Conservation (phyloP, 2,797 vertebrate species). For the Adelosebastes latens region DNA sequence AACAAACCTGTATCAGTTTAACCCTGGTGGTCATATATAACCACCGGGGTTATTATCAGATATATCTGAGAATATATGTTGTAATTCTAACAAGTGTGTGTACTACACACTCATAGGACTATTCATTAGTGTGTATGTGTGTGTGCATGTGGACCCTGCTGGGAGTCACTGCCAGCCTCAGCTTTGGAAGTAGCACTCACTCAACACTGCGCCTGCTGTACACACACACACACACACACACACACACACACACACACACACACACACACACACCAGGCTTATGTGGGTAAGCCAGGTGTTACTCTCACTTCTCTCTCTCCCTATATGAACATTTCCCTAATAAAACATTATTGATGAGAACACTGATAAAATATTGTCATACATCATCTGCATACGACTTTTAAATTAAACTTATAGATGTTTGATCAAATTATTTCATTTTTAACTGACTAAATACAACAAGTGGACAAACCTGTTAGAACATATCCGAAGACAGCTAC, state of each 20-base stretch:
- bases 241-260: conserved; percentile 16
- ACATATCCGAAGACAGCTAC: neutral
- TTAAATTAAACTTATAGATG: neutral
- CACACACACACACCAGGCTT: neutral
- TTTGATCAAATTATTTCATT: neutral
- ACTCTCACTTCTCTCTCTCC: conserved; percentile 31
- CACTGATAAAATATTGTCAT: neutral
- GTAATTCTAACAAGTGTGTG: neutral
- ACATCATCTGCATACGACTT: too few species aligned
- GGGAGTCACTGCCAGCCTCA: neutral
- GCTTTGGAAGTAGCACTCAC: conserved; percentile 36
- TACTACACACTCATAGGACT: neutral
- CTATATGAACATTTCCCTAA: neutral
- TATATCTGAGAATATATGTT: too few species aligned
- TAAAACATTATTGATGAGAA: neutral
- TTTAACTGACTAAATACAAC: neutral
- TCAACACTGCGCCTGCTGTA: conserved; percentile 38
- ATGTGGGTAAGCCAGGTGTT: conserved; percentile 38
- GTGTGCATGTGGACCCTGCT: neutral
- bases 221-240: conserved; percentile 18
- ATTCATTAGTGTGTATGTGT: neutral
- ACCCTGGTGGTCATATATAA: neutral
- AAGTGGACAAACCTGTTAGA: neutral
- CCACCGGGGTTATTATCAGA: too few species aligned
- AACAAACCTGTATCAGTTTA: neutral